Conservation (phyloP, 2,888 invertebrate species). For the Hecatera dysodea region DNA sequence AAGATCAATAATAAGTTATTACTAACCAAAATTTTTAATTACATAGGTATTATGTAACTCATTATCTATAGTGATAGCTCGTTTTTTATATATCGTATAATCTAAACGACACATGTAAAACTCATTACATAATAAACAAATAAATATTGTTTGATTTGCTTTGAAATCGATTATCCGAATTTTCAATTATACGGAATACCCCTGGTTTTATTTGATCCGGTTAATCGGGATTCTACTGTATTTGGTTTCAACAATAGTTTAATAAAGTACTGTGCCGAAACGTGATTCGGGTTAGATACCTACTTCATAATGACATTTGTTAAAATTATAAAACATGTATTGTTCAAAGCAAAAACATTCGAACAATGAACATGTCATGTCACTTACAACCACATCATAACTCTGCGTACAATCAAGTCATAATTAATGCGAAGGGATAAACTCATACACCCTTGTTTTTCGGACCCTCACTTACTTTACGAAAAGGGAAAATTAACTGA, state of each 20-base stretch:
- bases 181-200: too few species aligned
- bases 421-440: conserved; percentile 62
- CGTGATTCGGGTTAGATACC: neutral
- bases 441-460: conserved; percentile 56
- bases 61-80: too few species aligned
- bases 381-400: conserved; percentile 51
- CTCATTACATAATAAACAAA: too few species aligned
- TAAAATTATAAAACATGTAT: conserved; percentile 9
- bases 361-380: conserved; percentile 52
- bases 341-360: conserved; percentile 38
- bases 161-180: too few species aligned
- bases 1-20: too few species aligned
- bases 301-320: conserved; percentile 15
- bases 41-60: too few species aligned
- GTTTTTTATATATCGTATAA: too few species aligned
- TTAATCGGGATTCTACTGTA: too few species aligned
- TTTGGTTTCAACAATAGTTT: neutral
- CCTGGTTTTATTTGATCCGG: too few species aligned
- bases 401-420: conserved; percentile 51
- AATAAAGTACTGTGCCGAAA: neutral
- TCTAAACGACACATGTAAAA: too few species aligned
- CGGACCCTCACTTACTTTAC: conserved; percentile 51
- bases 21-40: too few species aligned
- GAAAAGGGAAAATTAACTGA: conserved; percentile 63
- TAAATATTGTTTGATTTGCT: too few species aligned